Base-by-base conservation (phyloP, 2,888 invertebrate genomes). In the Eupithecia dodoneata region DNA sequence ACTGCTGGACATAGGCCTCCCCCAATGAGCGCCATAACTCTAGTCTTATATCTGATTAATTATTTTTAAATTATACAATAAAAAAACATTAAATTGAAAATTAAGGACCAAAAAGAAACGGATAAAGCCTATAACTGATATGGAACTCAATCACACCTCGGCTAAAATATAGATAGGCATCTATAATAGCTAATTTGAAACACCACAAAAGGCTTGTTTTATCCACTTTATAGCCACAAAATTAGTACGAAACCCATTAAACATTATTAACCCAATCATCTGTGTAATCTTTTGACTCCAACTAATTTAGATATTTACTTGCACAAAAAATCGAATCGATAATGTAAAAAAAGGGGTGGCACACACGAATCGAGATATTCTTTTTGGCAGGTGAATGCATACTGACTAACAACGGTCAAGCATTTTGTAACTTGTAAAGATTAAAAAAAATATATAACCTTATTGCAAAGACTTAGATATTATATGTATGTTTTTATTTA, bases 151-250 rank as follows among this genome's bases (percentile, higher is more conserved):
- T 15, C 5, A 66, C 12, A 42, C 15, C 2, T 66, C 15, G 6
- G 12, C 41, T 15, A 15, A 66, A 42, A 15, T 66, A 6, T 66
- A 6, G 10, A 66, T 66, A 15, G 6, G 13, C 15, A 41, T 66
- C 13, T 66, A 3, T 42, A 42, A 66, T 15, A 41, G 7, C 42
- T 15, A 42, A 66, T 66, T 66, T 15, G 42, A 42, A 66, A 66
- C 42, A 6, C 66, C 42, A 66, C 66, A 66, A 66, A 66, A 66
- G 66, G 66, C 42, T 42, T 10, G 66, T 66, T 66, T 15, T 42
- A 66, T 66, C 66, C 42, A 42, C 3, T 42, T 42, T 42, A 42
- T 42, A 42, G 66, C 66, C 42, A 7, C 66, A 66, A 66, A 65
- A 15, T 42, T 66, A 15, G 15, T 63, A 15, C 15, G 15, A 66